Evolutionary conservation across 1,140 invertebrate genomes (phyloP), one percentile per base, ranked within the genome.

Genomic region (Panulirus ornatus): DNA sequence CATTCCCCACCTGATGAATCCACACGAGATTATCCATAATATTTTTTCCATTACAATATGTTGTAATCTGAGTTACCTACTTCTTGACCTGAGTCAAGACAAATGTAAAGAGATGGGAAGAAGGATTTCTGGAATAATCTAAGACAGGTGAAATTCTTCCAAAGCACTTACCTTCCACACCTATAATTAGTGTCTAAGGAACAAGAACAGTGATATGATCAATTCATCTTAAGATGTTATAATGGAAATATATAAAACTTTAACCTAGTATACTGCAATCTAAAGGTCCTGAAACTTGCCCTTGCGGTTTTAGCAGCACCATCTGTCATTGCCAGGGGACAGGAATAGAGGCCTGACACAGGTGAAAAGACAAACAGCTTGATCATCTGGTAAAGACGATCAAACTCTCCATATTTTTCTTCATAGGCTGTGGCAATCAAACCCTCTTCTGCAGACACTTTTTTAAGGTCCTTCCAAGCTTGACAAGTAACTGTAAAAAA

Each of bases 321-420:
- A 93, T 96, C 95, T 54, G 95, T 96, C 95, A 96, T 96, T 27
- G 95, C 95, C 44, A 96, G 92, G 16, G 95, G 95, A 93, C 95
- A 96, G 22, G 94, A 93, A 92, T 94, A 95, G 19, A 96, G 92
- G 5, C 95, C 95, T 6, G 95, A 94, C 11, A 95, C 95, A 40
- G 95, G 94, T 11, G 92, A 88, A 93, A 94, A 96, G 47, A 96
- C 88, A 85, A 94, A 95, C 27, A 95, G 92, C 93, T 96, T 96
- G 1, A 94, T 93, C 87, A 95, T 93, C 92, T 96, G 95, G 93
- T 95, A 95, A 9, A 96, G 88, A 22, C 95, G 94, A 92, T 95
- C 95, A 92, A 91, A 95, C 84, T 94, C 93, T 58, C 91, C 93
- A 92, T 93, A 93, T 83, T 94, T 94, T 36, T 94, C 93, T 87